Evolutionary conservation across 2,113 vertebrate species (phyloP), one percentile per base, ranked within the genome.

Genomic region (Argyrosomus japonicus): DNA sequence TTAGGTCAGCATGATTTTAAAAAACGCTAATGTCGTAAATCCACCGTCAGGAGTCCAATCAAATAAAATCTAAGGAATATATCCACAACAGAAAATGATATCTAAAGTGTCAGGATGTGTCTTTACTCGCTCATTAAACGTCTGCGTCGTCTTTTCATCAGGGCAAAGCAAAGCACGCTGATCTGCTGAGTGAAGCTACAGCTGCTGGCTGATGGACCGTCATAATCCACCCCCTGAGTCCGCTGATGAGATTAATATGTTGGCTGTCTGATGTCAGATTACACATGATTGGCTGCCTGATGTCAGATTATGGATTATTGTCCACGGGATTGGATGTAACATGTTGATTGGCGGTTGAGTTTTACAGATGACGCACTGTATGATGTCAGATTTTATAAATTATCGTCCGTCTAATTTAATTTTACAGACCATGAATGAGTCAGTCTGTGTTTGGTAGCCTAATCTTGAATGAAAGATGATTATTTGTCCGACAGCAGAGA

Each of bases 181-280:
- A 72, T 78, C 48, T 45, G 76, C 61, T n/a, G 68, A 65, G 79
- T 27, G 9, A 56, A 75, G 82, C 36, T 36, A 1, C 36, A 53
- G 45, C 3, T 32, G 12, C 69, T 45, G 75, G 14, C 68, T 85
- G 68, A 83, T 18, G 7, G 77, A 32, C 68, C 43, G 29, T 78
- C 79, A 87, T 92, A 93, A 93, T 93, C 93, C 88, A 81, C 36
- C 36, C 36, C 29, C 36, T 8, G 36, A 36, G 36, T 36, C 36
- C 36, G 36, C 3, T 88, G 85, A 89, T 87, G 84, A 68, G 91
- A 92, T 93, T 92, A 93, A 88, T 89, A 73, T 82, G 89, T 77
- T 77, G 77, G 67, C 75, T 64, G 87, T 77, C 87, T 84, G 86
- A 89, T 90, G 90, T 91, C 83, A 88, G 89, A 93, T 92, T 90